Evolutionary conservation across 1,140 invertebrate species (phyloP), one percentile per base, ranked within the genome.

Genomic region (Carposina sasakii): DNA sequence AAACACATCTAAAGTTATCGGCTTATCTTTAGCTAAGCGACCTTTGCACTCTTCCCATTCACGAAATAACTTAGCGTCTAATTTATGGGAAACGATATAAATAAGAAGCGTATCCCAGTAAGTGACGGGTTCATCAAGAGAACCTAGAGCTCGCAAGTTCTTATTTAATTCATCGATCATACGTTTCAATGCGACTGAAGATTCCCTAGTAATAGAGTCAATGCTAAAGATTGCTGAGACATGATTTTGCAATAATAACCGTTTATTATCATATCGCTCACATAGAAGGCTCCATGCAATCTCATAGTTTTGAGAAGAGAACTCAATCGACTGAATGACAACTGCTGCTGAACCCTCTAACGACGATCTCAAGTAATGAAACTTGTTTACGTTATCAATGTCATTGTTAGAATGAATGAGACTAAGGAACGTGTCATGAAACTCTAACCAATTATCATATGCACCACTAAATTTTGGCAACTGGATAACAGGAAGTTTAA

Each of bases 21-120:
- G 19, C 12, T 21, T 12, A 20, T 39, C 13, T 39, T 39, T 21
- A n/a, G 20, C 36, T 21, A 21, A 36, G 2, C 16, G 33, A n/a
- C 20, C 13, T 39, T 39, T 39, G 12, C 12, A 39, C 15, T 39
- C 36, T 21, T 39, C 20, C 36, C 36, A 39, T 13, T 39, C 19
- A 22, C 36, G 36, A 20, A 12, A 39, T 5, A 20, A 21, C 36
- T 21, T 21, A 12, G 36, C 5, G 19, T 39, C 36, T 21, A 39
- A 39, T 39, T 39, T 39, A 21, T 39, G 36, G 22, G 36, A 21
- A 10, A 19, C 13, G 20, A 39, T 12, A 39, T 39, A 21, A 39
- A 39, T 39, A 3, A 39, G 13, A 39, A 22, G 36, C 9, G 36
- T 39, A 10, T 39, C 36, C 36, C 36, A 39, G 9, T 22, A 12